phyloP scores from a whole-genome alignment of 92 coral and sea anemone genomes.

The Palythoa heliodiscus region DNA sequence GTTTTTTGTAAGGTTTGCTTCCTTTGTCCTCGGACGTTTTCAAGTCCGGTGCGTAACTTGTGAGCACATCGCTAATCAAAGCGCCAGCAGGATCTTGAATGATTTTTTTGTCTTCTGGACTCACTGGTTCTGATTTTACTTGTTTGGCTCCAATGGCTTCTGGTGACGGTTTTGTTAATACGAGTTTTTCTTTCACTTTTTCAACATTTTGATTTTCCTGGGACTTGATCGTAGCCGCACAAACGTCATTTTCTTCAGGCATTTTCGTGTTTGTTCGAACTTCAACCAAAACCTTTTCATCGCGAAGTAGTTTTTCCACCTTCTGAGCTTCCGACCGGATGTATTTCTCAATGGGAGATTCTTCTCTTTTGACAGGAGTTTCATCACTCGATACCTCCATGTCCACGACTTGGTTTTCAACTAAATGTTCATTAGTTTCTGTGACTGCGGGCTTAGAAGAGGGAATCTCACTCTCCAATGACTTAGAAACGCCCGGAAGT shows the following conservation, averaged over 20 bases:
- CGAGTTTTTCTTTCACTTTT: constrained; percentile 6
- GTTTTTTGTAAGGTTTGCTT: constrained; percentile 5
- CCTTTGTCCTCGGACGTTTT: constrained; percentile 26
- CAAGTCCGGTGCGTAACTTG: constrained; percentile 73
- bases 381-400: constrained; percentile 17
- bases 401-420: constrained; percentile 13
- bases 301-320: constrained; percentile 79
- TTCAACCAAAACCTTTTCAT: constrained; percentile 73
- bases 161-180: not conserved
- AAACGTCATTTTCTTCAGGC: constrained; percentile 47
- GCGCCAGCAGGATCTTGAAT: constrained; percentile 50
- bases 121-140: constrained; percentile 4
- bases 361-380: constrained; percentile 23
- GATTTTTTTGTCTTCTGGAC: constrained; percentile 16
- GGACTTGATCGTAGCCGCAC: constrained; percentile 4
- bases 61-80: constrained; percentile 68
- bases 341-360: constrained; percentile 62
- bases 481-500: constrained; percentile 12
- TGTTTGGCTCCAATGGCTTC: not conserved
- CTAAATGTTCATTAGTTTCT: constrained; percentile 14
- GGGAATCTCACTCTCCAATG: constrained; percentile 43
- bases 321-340: constrained; percentile 82
- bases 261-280: constrained; percentile 44
- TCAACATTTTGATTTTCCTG: constrained; percentile 32
- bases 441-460: constrained; percentile 13